phyloP scores from a whole-genome alignment of 2,797 vertebrate species.

The Chrysocyon brachyurus region DNA sequence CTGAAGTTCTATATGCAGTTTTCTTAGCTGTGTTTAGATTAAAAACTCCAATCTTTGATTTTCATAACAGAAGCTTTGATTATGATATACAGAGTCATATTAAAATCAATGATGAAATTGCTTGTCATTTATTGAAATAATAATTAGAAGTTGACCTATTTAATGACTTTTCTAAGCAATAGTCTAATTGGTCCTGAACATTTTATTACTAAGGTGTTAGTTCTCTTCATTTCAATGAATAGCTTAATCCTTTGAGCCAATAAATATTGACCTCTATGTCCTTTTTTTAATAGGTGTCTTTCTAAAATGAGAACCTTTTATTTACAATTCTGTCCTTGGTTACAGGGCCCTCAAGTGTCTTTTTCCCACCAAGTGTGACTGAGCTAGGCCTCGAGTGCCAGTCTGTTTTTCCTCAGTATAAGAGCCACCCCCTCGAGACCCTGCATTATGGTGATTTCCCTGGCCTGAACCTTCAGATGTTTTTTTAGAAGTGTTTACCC shows the following conservation, averaged over 20 bases:
- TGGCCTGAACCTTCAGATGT: slow-evolving; percentile 62
- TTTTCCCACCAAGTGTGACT: slow-evolving; percentile 79
- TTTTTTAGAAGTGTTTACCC: slow-evolving; percentile 57
- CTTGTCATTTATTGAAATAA: slow-evolving; percentile 74
- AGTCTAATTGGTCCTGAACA: slow-evolving; percentile 71
- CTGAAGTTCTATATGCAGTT: slow-evolving; percentile 21
- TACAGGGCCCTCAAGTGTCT: slow-evolving; percentile 80
- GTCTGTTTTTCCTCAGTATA: slow-evolving; percentile 69
- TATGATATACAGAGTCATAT: slow-evolving; percentile 76
- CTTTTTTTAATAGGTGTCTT: slow-evolving; percentile 76
- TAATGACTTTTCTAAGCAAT: slow-evolving; percentile 68
- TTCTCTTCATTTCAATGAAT: slow-evolving; percentile 69
- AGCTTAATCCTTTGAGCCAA: slow-evolving; percentile 72
- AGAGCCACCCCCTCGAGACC: slow-evolving; percentile 76
- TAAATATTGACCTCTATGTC: slow-evolving; percentile 65
- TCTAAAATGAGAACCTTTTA: slow-evolving; percentile 75
- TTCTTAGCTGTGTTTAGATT: slow-evolving; percentile 64
- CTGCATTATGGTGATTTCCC: slow-evolving; percentile 78
- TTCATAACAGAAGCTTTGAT: slow-evolving; percentile 67
- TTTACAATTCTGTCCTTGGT: slow-evolving; percentile 82
- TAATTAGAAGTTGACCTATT: slow-evolving; percentile 67
- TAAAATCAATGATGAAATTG: slow-evolving; percentile 63
- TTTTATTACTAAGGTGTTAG: slow-evolving; percentile 65
- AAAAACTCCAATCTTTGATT: slow-evolving; percentile 60
- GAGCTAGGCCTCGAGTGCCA: slow-evolving; percentile 69